A percentile compares a stretch with the other conserved stretches of the same genome.
Conservation (phyloP, 2,113 vertebrate species). For the Neolamprologus devosi region DNA sequence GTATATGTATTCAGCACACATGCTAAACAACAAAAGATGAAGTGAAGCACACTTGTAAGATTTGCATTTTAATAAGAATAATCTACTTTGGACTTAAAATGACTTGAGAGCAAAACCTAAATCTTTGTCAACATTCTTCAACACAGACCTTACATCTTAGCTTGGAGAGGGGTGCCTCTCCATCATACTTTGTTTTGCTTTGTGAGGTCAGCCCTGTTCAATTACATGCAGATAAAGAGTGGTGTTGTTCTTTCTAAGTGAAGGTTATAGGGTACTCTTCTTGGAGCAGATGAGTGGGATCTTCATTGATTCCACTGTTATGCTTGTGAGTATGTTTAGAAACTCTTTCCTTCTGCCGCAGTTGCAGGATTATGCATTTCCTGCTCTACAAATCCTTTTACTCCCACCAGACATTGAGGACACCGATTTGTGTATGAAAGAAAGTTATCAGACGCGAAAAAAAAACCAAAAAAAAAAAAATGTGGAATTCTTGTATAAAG, state of each 20-base stretch:
- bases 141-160: neutral
- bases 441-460: neutral
- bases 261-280: neutral
- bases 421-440: conserved; percentile 37
- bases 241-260: neutral
- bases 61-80: conserved; percentile 62
- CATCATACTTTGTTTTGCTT: neutral
- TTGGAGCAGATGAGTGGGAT: neutral
- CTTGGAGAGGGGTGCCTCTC: neutral
- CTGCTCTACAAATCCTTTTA: conserved; percentile 26
- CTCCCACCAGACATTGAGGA: conserved; percentile 6
- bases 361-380: conserved; percentile 14
- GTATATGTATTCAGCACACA: neutral
- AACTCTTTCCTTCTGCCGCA: neutral
- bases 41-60: conserved; percentile 32
- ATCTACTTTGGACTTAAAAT: conserved; percentile 36
- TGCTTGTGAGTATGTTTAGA: neutral
- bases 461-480: neutral
- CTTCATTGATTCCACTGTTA: conserved; percentile 22
- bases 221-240: neutral
- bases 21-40: conserved; percentile 18
- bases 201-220: neutral
- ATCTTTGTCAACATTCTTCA: neutral
- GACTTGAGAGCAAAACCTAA: conserved; percentile 7
- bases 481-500: neutral